Evolutionary conservation across 2,797 vertebrate genomes (phyloP), one percentile per base, ranked within the genome.

Genomic region (Scolopax rusticola): DNA sequence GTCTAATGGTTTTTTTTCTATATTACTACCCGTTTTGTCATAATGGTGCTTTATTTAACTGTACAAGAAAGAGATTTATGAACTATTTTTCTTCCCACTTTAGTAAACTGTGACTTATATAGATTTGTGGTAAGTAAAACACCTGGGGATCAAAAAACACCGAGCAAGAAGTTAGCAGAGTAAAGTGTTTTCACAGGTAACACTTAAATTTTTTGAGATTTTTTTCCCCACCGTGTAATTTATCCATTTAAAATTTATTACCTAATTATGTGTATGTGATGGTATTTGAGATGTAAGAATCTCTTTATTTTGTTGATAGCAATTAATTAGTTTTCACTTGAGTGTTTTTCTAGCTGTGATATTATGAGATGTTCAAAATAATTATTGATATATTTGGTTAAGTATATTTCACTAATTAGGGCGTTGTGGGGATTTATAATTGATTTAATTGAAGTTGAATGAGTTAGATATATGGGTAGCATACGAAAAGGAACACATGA

Each of bases 321-420:
- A 91, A 96, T 97, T 97, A 96, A 95, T 96, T 96, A 87, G 59
- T 89, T 97, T 94, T 94, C 93, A 92, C 68, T 94, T 84, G 76
- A 91, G 76, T 94, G 92, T 97, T 97, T 96, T 91, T 80, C 89
- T 94, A 92, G 88, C 70, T 94, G 65, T 70, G 90, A 91, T 93
- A 95, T 93, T 94, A 94, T 70, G 84, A 95, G 64, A 81, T 81
- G 78, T 80, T 96, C 73, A 92, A 90, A 97, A 97, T 97, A 94
- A 90, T 96, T 97, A 94, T 95, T 96, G 78, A 96, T 94, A 94
- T 69, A 95, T 96, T 92, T 94, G 45, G 78, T 84, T 93, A 88
- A 95, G 86, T 94, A 88, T 95, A 92, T 94, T 95, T 92, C 76
- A 89, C 81, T 97, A 96, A 97, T 96, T 94, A 92, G 51, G 25